Base-by-base conservation (phyloP, 2,888 invertebrate species). In the Callinectes sapidus region DNA sequence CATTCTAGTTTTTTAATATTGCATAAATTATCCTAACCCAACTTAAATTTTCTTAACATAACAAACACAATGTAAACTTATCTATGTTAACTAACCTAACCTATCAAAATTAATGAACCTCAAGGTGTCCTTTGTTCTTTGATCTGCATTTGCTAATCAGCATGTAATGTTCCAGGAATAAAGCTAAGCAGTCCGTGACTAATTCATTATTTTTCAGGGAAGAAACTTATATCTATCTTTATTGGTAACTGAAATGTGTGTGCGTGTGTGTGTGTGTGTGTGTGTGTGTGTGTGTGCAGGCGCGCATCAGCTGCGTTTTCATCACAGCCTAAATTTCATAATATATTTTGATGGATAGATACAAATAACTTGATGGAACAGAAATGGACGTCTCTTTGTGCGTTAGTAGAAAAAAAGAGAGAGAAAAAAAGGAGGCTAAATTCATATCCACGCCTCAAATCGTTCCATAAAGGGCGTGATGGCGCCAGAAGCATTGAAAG, bases 211-310 rank as follows among this genome's bases (percentile, higher is more conserved):
- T 10, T 10, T n/a, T 71, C 8, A 23, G 3, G 16, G 23, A 10
- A 23, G n/a, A 28, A 28, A 18, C 23, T 61, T 61, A 16, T 23
- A 23, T 61, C 18, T 61, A 23, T 18, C 18, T 61, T 16, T 5
- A 23, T 61, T 16, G 23, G 71, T 28, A 8, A 16, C 1, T 71
- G 66, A 16, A 1, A 28, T 71, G 71, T 71, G 71, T 71, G 71
- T 71, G 71, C 28, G 71, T 71, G 71, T 71, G 71, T 71, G 71
- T 71, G 71, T 71, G 71, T 71, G 71, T 71, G 71, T 71, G n/a
- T 71, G 66, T 66, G 66, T 66, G 66, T 66, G 66, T 23, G 23
- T 23, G 66, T 23, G 66, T 23, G 66, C 18, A n/a, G 14, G 66
- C 18, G 23, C 18, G 66, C 18, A n/a, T 71, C 23, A 23, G 71